Conservation (phyloP, 2,888 invertebrate genomes). For the Eilema caniola region DNA sequence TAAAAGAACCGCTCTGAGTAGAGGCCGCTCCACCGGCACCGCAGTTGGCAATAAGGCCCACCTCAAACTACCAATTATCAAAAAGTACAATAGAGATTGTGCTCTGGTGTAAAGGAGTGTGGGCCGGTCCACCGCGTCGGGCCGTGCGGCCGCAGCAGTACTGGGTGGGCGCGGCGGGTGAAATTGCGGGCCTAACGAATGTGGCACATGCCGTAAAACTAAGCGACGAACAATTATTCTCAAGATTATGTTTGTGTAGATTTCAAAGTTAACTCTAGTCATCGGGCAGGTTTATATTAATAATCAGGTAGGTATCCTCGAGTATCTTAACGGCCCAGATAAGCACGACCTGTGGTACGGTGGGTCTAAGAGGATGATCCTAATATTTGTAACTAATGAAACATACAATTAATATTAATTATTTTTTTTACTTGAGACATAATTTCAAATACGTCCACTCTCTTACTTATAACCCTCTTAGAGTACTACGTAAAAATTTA, state of each 20-base stretch:
- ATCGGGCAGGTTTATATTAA: background rate
- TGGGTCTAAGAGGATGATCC: too few species aligned
- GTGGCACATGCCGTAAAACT: conserved; percentile 46
- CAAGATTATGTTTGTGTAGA: conserved; percentile 33
- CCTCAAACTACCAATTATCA: conserved; percentile 23
- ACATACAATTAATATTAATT: too few species aligned
- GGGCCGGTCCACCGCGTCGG: too few species aligned
- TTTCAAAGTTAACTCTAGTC: background rate
- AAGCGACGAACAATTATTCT: conserved; percentile 54
- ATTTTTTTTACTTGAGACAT: too few species aligned
- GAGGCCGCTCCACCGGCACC: background rate
- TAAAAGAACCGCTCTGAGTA: background rate
- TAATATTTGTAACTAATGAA: too few species aligned
- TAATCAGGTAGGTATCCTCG: too few species aligned
- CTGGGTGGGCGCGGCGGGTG: conserved; percentile 41
- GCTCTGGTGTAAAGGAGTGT: background rate
- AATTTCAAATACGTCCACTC: too few species aligned
- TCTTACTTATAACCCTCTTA: too few species aligned
- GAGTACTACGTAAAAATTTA: too few species aligned
- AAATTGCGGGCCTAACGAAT: conserved; percentile 52
- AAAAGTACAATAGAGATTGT: conserved; percentile 13
- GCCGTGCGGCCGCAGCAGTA: conserved; percentile 13
- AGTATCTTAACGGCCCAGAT: too few species aligned
- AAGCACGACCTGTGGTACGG: too few species aligned
- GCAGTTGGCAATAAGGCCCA: background rate